A percentile compares a stretch with the other conserved stretches of the same genome.
These are phyloP conservation scores for Macrosiphum euphorbiae DNA, from an alignment of 2,888 invertebrate species.

Conservation along the genomic window DNA sequence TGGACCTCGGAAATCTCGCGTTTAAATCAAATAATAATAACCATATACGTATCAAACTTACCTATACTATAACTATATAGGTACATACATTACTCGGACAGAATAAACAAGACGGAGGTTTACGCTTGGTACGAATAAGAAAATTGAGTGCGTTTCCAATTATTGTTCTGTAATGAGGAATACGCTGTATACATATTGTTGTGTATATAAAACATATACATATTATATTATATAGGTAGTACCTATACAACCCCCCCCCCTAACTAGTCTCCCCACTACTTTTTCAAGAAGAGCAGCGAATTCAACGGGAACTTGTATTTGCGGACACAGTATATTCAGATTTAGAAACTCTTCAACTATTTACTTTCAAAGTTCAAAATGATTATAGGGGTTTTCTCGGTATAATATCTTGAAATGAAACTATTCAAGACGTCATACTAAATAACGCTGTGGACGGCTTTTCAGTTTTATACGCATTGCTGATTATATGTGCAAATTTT, in stretches of 20 bases:
- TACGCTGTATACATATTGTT: neutral
- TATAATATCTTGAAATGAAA: constrained; percentile 24
- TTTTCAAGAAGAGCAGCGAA: neutral
- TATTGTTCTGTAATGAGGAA: constrained; percentile 11
- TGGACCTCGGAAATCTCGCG: neutral
- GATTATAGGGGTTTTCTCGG: constrained; percentile 29
- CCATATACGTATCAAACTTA: neutral
- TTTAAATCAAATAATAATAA: neutral
- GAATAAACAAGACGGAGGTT: neutral
- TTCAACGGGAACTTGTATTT: constrained; percentile 4
- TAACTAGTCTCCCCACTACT: neutral
- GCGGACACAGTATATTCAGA: constrained; percentile 7
- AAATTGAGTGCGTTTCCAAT: constrained; percentile 7
- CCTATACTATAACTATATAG: neutral
- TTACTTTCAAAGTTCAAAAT: constrained; percentile 10
- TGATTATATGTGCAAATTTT: constrained; percentile 7
- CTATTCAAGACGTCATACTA: constrained; percentile 3
- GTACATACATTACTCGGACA: neutral
- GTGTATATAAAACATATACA: neutral
- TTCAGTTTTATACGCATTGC: constrained; percentile 10
- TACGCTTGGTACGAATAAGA: neutral
- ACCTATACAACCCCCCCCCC: neutral
- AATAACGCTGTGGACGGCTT: neutral
- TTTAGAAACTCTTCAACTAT: constrained; percentile 20
- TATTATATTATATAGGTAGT: neutral